Evolutionary conservation across 1,140 invertebrate species (phyloP), one percentile per base, ranked within the genome.

Genomic region (Wasmannia auropunctata): DNA sequence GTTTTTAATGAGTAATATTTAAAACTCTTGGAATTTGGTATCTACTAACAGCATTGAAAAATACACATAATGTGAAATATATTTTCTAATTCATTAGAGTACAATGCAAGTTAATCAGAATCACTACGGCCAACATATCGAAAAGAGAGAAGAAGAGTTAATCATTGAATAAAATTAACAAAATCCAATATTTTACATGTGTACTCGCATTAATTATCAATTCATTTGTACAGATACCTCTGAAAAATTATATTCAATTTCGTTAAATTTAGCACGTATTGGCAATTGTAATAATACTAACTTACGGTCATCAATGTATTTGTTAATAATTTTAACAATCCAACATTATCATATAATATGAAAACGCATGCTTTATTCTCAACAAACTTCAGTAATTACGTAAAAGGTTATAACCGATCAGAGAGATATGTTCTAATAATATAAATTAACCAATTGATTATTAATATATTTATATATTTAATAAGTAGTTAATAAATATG

Each of bases 291-390:
- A 8, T 34, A 34, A 22, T 65, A 28, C 14, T 62, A 8, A 46
- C 1, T 43, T 77, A 46, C 46, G 11, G 31, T 14, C 16, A 16
- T 19, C n/a, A 5, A 25, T 63, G 7, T 63, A 37, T 77, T 62
- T 31, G 19, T 62, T n/a, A 46, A 37, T n/a, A 40, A 76, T 76
- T 62, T 76, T 43, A 62, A 43, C 11, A 77, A 40, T 14, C 8
- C 37, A 22, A 56, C 16, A 58, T 60, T 11, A 76, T 72, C 2
- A 14, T 76, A 28, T 77, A n/a, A 22, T 37, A 19, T 37, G 22
- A 76, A 40, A 60, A 14, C n/a, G n/a, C n/a, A 28, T 49, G 19
- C 3, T 75, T 75, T 11, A 60, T 43, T 56, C 56, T 14, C 6
- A n/a, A 51, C 54, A 34, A 22, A 58, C 1, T 58, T 75, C n/a